Evolutionary conservation across 2,888 invertebrate species (phyloP), one percentile per base, ranked within the genome.

Genomic region (Mechanitis messenoides): DNA sequence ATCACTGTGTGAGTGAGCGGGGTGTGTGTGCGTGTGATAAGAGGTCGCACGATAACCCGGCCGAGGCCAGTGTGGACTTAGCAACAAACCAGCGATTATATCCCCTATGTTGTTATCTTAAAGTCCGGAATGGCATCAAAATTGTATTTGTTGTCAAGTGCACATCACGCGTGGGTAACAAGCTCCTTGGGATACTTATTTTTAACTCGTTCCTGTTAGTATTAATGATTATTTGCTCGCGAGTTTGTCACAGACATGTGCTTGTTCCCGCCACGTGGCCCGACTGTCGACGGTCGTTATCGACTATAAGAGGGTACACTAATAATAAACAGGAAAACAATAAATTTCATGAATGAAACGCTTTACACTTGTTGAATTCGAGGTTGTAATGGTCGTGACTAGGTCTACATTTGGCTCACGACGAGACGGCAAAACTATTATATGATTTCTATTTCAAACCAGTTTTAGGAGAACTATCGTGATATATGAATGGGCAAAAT

Each of bases 41-140:
- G 69, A 70, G 72, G 72, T 72, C 72, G 71, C 69, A 66, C 69
- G 72, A 72, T 72, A 72, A 72, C 72, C 72, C 71, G 61, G 62
- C 63, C 69, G 70, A 70, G 70, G 69, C 68, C 69, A 64, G 33
- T 63, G 58, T 58, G 38, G 60, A 61, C 65, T 61, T 46, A 54
- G 62, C 46, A 57, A 59, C 47, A 12, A 28, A 6, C 20, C 56
- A 4, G 45, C 59, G 38, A 64, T 56, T 63, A 11, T 53, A 38
- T 11, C 28, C 56, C 57, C 31, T 63, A 62, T 11, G 31, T 9
- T 9, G 1, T 31, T 2, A 58, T 7, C 9, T 7, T 59, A 66
- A 33, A 53, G 69, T 59, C 20, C 33, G 58, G 7, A 55, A 31
- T 65, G 45, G n/a, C 2, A 3, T 42, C 9, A 33, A 28, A 6